phyloP scores from a whole-genome alignment of 2,113 vertebrate species.

The Noturus placidus region DNA sequence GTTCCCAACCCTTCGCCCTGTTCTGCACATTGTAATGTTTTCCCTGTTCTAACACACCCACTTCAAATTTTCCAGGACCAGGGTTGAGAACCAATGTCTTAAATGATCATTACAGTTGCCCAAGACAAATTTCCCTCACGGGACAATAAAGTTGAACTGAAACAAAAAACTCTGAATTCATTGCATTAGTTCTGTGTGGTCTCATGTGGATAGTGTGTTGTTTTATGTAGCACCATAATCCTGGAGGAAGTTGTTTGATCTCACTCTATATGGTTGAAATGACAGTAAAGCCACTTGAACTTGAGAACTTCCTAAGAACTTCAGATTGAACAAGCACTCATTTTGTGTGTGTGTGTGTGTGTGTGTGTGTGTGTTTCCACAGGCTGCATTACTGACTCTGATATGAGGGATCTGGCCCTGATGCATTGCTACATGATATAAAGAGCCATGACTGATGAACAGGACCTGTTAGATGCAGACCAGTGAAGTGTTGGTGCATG shows the following conservation, averaged over 20 bases:
- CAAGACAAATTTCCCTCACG: too few species aligned
- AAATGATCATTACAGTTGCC: background rate
- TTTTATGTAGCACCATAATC: too few species aligned
- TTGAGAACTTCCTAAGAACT: background rate
- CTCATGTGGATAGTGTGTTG: too few species aligned
- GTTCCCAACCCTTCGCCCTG: background rate
- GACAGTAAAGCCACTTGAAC: too few species aligned
- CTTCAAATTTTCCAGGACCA: too few species aligned
- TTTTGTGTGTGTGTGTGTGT: background rate
- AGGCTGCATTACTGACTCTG: conserved; percentile 60
- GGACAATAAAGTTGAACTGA: too few species aligned
- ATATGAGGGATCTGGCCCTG: conserved; percentile 64
- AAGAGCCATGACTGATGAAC: background rate
- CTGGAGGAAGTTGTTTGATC: too few species aligned
- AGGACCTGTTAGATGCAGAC: background rate
- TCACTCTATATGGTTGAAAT: too few species aligned
- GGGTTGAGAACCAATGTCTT: background rate
- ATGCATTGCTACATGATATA: conserved; percentile 69
- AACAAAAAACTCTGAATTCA: background rate
- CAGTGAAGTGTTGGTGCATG: background rate
- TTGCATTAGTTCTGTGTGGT: background rate
- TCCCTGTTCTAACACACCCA: background rate
- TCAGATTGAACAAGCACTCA: background rate
- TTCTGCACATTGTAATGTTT: background rate
- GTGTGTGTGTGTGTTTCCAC: conserved; percentile 21